phyloP scores from a whole-genome alignment of 2,113 vertebrate genomes.

The Platanista minor region DNA sequence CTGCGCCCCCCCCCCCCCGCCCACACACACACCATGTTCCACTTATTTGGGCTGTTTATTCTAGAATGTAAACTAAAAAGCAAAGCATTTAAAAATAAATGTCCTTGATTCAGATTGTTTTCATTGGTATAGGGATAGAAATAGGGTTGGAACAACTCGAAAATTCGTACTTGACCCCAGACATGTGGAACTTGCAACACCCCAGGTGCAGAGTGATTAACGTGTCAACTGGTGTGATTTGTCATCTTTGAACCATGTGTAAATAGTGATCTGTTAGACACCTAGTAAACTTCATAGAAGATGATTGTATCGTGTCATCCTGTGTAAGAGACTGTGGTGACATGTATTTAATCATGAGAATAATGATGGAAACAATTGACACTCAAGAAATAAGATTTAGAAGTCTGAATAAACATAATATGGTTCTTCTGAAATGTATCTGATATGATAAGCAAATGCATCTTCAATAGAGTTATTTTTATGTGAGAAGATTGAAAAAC shows the following conservation, averaged over 20 bases:
- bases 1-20: not conserved
- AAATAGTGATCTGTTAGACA: not conserved
- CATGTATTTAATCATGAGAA: not conserved
- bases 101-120: not conserved
- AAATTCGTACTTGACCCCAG: not conserved
- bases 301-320: not conserved
- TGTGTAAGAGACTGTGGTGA: not conserved
- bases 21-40: not conserved
- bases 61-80: not conserved
- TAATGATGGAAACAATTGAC: not conserved
- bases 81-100: slow-evolving; percentile 5
- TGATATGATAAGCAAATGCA: not conserved
- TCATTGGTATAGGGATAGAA: not conserved
- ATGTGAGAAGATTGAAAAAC: not conserved
- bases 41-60: not conserved
- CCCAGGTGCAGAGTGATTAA: not conserved
- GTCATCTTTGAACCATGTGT: not conserved
- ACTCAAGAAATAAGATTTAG: not conserved
- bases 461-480: not conserved
- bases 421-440: not conserved
- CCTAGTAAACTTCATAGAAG: not conserved
- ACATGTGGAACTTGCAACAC: not conserved
- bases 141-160: not conserved
- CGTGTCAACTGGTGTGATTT: not conserved
- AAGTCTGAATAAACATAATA: not conserved